Percentiles rank a stretch among this genome's conserved stretches.
Evolutionary conservation across 2,797 vertebrate genomes (phyloP).

Genomic region (Acrossocheilus fasciatus): DNA sequence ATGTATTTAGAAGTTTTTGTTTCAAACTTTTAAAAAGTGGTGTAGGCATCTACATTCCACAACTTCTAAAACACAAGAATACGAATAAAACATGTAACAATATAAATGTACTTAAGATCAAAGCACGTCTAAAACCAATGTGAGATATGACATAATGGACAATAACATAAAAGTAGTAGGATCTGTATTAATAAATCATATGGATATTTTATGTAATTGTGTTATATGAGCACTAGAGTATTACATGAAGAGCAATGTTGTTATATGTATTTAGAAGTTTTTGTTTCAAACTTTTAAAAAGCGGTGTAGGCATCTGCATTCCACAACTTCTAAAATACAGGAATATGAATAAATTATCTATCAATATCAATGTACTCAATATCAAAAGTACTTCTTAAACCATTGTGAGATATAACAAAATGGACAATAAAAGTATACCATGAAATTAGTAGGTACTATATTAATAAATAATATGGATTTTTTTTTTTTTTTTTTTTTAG

Average conservation of each 20-base stretch:
- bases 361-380: not conserved
- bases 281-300: not conserved
- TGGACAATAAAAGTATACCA: not conserved
- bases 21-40: not conserved
- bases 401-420: not conserved
- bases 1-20: not conserved
- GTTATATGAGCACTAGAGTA: not conserved
- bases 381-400: not conserved
- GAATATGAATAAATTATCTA: not conserved
- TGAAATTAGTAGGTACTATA: not conserved
- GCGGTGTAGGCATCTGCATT: not conserved
- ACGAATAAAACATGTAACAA: not conserved
- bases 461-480: not conserved
- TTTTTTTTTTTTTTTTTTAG: too few relatives aligned
- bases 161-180: not conserved
- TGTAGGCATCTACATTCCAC: not conserved
- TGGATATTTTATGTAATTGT: not conserved
- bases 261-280: constrained; percentile 2
- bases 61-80: not conserved
- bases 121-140: not conserved
- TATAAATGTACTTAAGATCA: not conserved
- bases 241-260: not conserved
- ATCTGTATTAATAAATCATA: not conserved
- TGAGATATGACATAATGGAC: not conserved
- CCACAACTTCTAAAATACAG: not conserved